Conservation (phyloP, 1,140 invertebrate genomes). For the Cotesia glomerata region DNA sequence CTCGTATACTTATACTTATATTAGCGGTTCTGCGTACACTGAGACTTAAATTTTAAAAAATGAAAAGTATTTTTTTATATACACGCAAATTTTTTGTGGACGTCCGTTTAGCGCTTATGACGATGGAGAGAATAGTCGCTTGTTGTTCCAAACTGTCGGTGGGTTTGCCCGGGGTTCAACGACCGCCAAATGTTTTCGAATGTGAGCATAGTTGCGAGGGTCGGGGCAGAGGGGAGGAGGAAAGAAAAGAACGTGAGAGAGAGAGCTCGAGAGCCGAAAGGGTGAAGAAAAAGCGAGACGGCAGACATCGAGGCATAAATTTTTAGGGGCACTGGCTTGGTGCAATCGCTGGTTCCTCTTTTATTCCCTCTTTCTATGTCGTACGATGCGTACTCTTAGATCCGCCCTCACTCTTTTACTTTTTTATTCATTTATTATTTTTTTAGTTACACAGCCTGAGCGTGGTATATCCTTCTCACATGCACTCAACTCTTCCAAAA, state of each 20-base stretch:
- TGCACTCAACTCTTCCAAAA: constrained; percentile 33
- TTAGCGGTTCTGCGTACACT: not conserved
- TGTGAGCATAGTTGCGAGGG: constrained; percentile 33
- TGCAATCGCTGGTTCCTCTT: constrained; percentile 3
- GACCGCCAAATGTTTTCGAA: constrained; percentile 59
- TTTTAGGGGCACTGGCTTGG: constrained; percentile 21
- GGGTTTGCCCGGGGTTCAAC: constrained; percentile 57
- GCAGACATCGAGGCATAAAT: not conserved
- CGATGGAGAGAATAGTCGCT: constrained; percentile 48
- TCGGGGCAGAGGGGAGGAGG: constrained; percentile 20
- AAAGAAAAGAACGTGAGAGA: constrained; percentile 26
- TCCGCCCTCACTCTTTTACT: constrained; percentile 3
- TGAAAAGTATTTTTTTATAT: not conserved
- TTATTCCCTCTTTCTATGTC: constrained; percentile 8
- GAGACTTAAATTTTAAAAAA: not conserved
- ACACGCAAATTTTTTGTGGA: not conserved
- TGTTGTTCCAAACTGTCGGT: constrained; percentile 54
- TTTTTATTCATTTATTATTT: not conserved
- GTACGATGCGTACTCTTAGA: not conserved
- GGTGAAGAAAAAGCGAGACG: not conserved
- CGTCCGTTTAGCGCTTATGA: constrained; percentile 14
- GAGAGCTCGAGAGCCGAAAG: not conserved
- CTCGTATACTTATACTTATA: not conserved
- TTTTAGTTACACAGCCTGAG: constrained; percentile 20
- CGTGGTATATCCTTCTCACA: constrained; percentile 35